Evolutionary conservation across 1,140 invertebrate species (phyloP).

Genomic region (Drosophila melanica): DNA sequence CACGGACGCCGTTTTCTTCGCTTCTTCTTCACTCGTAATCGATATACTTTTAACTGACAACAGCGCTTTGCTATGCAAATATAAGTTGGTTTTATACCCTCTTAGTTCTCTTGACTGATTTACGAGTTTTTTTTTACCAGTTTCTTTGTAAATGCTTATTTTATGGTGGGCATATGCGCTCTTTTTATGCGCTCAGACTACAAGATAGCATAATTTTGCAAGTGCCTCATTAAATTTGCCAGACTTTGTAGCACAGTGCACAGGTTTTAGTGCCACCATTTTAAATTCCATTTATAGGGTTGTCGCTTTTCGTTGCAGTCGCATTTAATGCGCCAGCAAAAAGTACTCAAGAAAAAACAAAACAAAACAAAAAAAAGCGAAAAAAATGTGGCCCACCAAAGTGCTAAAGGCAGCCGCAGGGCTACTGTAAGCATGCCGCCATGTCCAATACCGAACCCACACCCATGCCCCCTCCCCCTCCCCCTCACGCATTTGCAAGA

Average conservation of each 20-base stretch:
- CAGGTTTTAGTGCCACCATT: conserved; percentile 25
- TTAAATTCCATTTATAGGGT: conserved; percentile 44
- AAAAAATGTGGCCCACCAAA: conserved; percentile 35
- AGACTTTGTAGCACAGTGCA: conserved; percentile 15
- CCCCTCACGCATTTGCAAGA: not conserved
- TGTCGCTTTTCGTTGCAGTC: conserved; percentile 12
- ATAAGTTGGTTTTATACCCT: too few relatives aligned
- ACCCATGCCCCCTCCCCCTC: not conserved
- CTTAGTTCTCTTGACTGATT: not conserved
- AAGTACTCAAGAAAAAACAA: conserved; percentile 4
- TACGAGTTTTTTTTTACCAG: not conserved
- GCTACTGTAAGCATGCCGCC: not conserved
- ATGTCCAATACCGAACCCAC: too few relatives aligned
- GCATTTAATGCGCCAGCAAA: conserved; percentile 55
- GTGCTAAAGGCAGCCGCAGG: conserved; percentile 63
- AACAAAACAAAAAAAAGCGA: conserved; percentile 17
- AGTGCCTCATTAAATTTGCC: not conserved
- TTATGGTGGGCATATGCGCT: conserved; percentile 2
- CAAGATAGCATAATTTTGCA: not conserved
- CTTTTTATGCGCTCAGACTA: not conserved
- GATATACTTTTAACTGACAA: not conserved
- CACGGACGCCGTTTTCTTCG: too few relatives aligned
- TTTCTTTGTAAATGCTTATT: not conserved
- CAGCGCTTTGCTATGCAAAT: not conserved
- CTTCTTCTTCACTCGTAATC: not conserved